Percentiles rank a stretch among this genome's conserved stretches.
These are phyloP conservation scores for Drosophila cyrtoloma DNA, from an alignment of 2,888 invertebrate genomes.

Conservation along the genomic window DNA sequence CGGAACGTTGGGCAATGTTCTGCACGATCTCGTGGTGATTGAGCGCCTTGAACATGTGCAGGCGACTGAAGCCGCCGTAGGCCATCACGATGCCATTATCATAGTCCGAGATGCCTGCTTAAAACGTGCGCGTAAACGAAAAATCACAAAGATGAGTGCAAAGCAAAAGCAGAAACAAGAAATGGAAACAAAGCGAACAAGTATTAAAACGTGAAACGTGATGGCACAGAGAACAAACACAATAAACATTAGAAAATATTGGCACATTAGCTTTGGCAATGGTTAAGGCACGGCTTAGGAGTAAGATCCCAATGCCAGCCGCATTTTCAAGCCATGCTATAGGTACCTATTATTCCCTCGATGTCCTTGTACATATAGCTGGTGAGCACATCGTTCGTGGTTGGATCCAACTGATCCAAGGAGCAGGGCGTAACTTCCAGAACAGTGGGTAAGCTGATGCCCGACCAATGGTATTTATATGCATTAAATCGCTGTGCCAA, in stretches of 20 bases:
- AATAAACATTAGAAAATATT: neutral
- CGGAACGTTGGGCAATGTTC: constrained; percentile 93
- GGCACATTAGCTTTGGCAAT: constrained; percentile 21
- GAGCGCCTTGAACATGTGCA: constrained; percentile 95
- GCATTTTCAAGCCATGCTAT: constrained; percentile 52
- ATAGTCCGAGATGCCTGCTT: constrained; percentile 92
- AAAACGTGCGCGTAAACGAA: constrained; percentile 79
- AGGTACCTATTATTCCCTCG: constrained; percentile 89
- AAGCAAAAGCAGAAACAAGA: constrained; percentile 31
- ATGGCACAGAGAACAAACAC: constrained; percentile 18
- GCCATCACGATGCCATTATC: constrained; percentile 97
- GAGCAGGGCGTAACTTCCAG: constrained; percentile 97
- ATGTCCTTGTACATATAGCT: constrained; percentile 95
- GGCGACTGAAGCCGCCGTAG: constrained; percentile 94
- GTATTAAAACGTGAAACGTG: constrained; percentile 55
- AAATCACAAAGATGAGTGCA: constrained; percentile 64
- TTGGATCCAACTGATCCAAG: constrained; percentile 95
- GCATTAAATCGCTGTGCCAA: constrained; percentile 91
- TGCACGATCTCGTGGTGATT: constrained; percentile 95
- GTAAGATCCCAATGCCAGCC: constrained; percentile 8
- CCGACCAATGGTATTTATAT: constrained; percentile 99
- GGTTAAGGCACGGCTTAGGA: constrained; percentile 4
- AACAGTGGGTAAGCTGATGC: constrained; percentile 93
- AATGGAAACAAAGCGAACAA: constrained; percentile 50
- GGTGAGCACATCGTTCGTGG: constrained; percentile 92